phyloP scores from a whole-genome alignment of 2,113 vertebrate species.

The Silurus asotus region DNA sequence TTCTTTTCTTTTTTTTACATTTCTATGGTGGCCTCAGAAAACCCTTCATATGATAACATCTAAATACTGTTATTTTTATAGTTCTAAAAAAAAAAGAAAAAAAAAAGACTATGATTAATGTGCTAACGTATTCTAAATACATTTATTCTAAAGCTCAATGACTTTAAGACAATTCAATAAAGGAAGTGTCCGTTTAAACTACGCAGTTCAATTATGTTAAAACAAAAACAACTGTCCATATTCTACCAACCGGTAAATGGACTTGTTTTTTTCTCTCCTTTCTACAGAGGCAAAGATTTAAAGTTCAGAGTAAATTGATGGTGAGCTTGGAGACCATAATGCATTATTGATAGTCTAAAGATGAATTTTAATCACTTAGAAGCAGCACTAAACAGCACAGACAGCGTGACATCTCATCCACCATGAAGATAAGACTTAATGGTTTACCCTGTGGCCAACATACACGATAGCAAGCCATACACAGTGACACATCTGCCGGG shows the following conservation, averaged over 20 bases:
- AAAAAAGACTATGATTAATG: too few relatives aligned
- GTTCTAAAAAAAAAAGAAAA: neutral
- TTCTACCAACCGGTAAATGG: neutral
- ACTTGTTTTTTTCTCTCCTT: neutral
- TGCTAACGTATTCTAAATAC: too few relatives aligned
- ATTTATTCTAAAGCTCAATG: neutral
- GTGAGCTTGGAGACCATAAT: neutral
- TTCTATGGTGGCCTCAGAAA: neutral
- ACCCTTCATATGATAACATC: neutral
- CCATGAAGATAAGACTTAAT: conserved; percentile 27
- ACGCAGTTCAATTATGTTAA: neutral
- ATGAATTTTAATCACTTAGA: neutral
- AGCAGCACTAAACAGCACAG: conserved; percentile 17
- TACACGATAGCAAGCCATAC: neutral
- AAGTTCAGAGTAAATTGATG: neutral
- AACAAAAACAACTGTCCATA: neutral
- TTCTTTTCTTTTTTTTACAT: neutral
- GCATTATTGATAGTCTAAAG: conserved; percentile 19
- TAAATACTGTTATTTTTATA: neutral
- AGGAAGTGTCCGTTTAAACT: neutral
- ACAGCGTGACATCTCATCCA: conserved; percentile 11
- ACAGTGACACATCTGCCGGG: neutral
- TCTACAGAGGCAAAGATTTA: neutral
- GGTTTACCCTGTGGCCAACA: conserved; percentile 5
- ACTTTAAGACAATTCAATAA: neutral